Conservation (phyloP, 2,888 invertebrate species). For the Catocala fraxini region DNA sequence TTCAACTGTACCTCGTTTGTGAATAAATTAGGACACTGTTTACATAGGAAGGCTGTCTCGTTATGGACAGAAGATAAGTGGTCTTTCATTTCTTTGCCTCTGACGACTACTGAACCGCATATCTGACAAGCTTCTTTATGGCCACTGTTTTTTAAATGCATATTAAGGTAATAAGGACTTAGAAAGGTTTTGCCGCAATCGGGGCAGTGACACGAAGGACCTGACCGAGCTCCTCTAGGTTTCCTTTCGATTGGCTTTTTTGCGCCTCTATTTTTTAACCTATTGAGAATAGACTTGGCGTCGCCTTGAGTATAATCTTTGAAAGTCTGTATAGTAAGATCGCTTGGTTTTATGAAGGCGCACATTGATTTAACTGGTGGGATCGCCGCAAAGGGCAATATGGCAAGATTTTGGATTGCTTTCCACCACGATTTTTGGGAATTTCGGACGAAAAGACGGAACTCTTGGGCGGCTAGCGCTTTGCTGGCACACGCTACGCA, state of each 20-base stretch:
- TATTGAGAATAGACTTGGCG: slow-evolving; percentile 60
- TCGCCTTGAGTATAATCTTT: slow-evolving; percentile 64
- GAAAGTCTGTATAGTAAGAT: slow-evolving; percentile 61
- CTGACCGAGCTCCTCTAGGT: slow-evolving; percentile 56
- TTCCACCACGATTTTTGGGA: slow-evolving; percentile 69
- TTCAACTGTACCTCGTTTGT: slow-evolving; percentile 55
- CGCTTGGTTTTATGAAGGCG: slow-evolving; percentile 64
- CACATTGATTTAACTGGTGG: slow-evolving; percentile 64
- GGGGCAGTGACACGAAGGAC: slow-evolving; percentile 65
- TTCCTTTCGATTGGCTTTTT: slow-evolving; percentile 53
- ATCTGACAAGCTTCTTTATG: slow-evolving; percentile 73
- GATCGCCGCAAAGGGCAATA: slow-evolving; percentile 41
- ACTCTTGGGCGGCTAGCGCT: slow-evolving; percentile 72
- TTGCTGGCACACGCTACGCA: slow-evolving; percentile 70
- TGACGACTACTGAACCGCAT: slow-evolving; percentile 64
- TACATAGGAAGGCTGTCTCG: slow-evolving; percentile 58
- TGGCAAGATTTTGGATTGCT: slow-evolving; percentile 58
- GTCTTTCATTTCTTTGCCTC: slow-evolving; percentile 67
- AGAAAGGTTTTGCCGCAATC: slow-evolving; percentile 74
- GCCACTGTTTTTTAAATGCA: slow-evolving; percentile 76
- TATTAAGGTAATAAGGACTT: slow-evolving; percentile 69
- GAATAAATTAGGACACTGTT: slow-evolving; percentile 69
- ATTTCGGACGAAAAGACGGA: slow-evolving; percentile 65
- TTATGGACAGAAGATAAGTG: slow-evolving; percentile 66
- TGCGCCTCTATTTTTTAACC: slow-evolving; percentile 57